These are phyloP conservation scores for Lates japonicus DNA, from an alignment of 2,797 vertebrate genomes.

Conservation along the genomic window DNA sequence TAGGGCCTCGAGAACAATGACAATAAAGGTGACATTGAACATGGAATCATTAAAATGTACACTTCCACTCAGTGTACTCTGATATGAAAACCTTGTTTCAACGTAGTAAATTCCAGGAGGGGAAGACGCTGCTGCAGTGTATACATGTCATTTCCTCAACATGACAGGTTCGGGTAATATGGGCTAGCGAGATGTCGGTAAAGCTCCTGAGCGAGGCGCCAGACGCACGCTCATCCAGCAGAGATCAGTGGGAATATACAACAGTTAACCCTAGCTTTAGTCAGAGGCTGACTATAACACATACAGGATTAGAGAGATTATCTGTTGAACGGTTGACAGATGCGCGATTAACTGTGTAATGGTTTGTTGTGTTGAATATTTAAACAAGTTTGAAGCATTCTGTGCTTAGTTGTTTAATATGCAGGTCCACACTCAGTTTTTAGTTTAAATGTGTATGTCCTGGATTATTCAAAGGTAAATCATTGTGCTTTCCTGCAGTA, in stretches of 20 bases:
- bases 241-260: constrained; percentile 42
- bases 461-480: constrained; percentile 50
- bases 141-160: constrained; percentile 97
- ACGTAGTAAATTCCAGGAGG: constrained; percentile 85
- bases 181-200: constrained; percentile 98
- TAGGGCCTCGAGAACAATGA: not conserved
- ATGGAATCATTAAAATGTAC: not conserved
- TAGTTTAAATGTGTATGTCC: constrained; percentile 35
- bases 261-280: constrained; percentile 41
- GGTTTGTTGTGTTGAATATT: constrained; percentile 73
- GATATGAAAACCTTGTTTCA: constrained; percentile 7
- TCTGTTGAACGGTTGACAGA: constrained; percentile 31
- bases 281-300: constrained; percentile 38
- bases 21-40: not conserved
- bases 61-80: not conserved
- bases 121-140: constrained; percentile 96
- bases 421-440: constrained; percentile 49
- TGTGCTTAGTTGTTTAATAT: constrained; percentile 84
- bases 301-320: constrained; percentile 53
- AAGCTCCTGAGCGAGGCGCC: constrained; percentile 97
- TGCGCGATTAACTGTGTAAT: constrained; percentile 52
- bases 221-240: constrained; percentile 88
- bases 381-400: constrained; percentile 81
- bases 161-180: constrained; percentile 99
- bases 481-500: constrained; percentile 66